Percentiles rank a stretch among this genome's conserved stretches.
Conservation (phyloP, 2,888 invertebrate genomes). For the Ornithoptera alexandrae region DNA sequence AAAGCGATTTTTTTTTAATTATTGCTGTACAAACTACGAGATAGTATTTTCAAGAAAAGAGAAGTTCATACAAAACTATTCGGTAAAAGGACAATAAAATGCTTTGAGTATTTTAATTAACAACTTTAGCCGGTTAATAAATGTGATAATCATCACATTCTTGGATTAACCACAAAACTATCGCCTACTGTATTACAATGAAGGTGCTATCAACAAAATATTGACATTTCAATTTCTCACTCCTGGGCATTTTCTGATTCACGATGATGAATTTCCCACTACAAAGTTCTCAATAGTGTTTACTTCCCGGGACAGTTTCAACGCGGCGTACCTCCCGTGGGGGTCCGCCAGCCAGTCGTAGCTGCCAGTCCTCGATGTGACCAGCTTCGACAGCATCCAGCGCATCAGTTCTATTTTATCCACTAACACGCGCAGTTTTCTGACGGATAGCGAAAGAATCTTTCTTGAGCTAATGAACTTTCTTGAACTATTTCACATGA, state of each 20-base stretch:
- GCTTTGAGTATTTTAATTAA: too few species aligned
- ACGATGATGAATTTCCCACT: neutral
- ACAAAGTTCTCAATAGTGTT: slow-evolving; percentile 12
- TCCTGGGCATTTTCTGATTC: neutral
- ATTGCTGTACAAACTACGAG: too few species aligned
- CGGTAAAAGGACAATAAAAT: too few species aligned
- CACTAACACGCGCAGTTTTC: slow-evolving; percentile 25
- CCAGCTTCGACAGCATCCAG: slow-evolving; percentile 23
- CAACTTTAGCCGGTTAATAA: too few species aligned
- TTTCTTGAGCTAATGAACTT: neutral
- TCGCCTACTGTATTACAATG: too few species aligned
- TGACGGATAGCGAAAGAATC: slow-evolving; percentile 3
- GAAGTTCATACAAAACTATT: too few species aligned
- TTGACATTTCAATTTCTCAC: too few species aligned
- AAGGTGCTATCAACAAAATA: too few species aligned
- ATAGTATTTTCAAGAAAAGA: too few species aligned
- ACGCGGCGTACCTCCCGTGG: slow-evolving; percentile 7
- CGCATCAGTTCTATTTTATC: slow-evolving; percentile 24
- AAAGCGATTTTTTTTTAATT: too few species aligned
- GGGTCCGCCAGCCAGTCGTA: slow-evolving; percentile 33
- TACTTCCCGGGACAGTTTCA: slow-evolving; percentile 21
- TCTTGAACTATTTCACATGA: neutral
- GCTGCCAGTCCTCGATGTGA: slow-evolving; percentile 15
- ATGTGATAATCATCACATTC: too few species aligned
- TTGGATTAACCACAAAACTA: too few species aligned